These are phyloP conservation scores for Amblyopsis rosae DNA, from an alignment of 2,113 vertebrate genomes.

Conservation along the genomic window DNA sequence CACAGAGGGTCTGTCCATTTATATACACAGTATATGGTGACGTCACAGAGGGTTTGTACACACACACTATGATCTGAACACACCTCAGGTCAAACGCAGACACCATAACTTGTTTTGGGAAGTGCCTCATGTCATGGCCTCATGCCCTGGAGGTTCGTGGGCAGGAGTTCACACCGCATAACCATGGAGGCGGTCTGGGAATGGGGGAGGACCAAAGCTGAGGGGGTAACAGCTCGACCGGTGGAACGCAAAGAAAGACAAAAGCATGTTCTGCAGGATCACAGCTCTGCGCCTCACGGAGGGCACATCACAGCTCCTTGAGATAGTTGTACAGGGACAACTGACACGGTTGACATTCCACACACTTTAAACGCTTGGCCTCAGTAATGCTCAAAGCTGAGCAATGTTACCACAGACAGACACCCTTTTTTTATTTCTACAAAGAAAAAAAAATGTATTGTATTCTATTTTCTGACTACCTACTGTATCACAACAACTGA, in stretches of 20 bases:
- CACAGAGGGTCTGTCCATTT: no score
- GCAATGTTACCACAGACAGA: neutral
- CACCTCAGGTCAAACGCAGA: no score
- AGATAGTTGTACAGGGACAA: constrained; percentile 10
- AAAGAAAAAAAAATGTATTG: no score
- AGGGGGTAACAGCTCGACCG: neutral
- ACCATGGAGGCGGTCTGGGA: constrained; percentile 1
- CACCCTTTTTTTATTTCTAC: no score
- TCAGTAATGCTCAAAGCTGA: neutral
- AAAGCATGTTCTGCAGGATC: constrained; percentile 9
- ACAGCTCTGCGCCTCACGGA: neutral
- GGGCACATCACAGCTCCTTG: constrained; percentile 27
- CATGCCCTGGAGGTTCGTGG: neutral
- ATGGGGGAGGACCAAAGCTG: constrained; percentile 6
- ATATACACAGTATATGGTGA: no score
- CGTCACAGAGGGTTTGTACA: no score
- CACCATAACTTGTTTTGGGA: no score
- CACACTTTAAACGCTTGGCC: neutral
- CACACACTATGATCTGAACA: no score
- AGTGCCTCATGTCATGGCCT: no score
- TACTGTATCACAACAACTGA: no score
- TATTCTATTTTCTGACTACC: no score
- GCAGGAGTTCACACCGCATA: neutral
- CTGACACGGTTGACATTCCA: constrained; percentile 38
- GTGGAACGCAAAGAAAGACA: constrained; percentile 4